These are phyloP conservation scores for Discoglossus pictus DNA, from an alignment of 2,797 vertebrate genomes.

Conservation along the genomic window DNA sequence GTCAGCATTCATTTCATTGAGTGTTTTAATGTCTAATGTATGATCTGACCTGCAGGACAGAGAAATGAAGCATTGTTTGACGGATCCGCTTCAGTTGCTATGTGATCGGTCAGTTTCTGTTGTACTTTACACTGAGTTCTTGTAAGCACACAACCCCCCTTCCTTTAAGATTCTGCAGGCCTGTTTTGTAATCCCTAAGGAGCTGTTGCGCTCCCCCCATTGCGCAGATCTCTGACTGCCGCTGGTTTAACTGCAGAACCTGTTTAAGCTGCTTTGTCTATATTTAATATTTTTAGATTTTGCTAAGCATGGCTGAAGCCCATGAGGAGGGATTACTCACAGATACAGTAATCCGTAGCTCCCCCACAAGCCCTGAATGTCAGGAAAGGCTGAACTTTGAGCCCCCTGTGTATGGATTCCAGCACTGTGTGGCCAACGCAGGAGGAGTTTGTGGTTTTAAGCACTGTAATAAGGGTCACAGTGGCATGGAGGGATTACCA, in stretches of 20 bases:
- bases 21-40: too few relatives aligned
- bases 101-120: too few relatives aligned
- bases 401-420: background rate
- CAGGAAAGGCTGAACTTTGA: too few relatives aligned
- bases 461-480: too few relatives aligned
- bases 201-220: background rate
- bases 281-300: constrained; percentile 45
- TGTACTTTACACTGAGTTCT: background rate
- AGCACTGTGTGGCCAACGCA: background rate
- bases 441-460: background rate
- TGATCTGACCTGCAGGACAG: too few relatives aligned
- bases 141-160: background rate
- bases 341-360: constrained; percentile 15
- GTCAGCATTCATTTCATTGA: too few relatives aligned
- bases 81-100: too few relatives aligned
- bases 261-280: constrained; percentile 38
- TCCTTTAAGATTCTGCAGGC: background rate
- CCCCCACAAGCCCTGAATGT: background rate
- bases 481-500: background rate
- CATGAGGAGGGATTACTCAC: constrained; percentile 26
- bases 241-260: constrained; percentile 40
- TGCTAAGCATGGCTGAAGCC: constrained; percentile 21
- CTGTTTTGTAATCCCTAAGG: constrained; percentile 16
- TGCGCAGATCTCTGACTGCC: constrained; percentile 27
- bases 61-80: too few relatives aligned